Evolutionary conservation across 2,888 invertebrate species (phyloP), one percentile per base, ranked within the genome.

Genomic region (Helleia helle): DNA sequence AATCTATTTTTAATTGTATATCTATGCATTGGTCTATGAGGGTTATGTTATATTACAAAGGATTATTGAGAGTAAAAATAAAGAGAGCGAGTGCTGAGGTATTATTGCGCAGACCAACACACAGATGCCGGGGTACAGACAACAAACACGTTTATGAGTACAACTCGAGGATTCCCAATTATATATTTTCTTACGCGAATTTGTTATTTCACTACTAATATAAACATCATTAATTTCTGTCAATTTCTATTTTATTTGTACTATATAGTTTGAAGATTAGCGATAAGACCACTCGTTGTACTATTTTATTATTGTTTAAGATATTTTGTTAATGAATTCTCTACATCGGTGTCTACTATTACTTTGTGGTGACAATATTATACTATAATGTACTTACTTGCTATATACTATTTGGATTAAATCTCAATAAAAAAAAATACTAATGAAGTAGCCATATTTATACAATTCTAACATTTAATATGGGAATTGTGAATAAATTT

Each of bases 1-100:
- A 18, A 44, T 38, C 45, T 43, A 46, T 41, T 15, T 24, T 40
- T 46, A 46, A 31, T 26, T 40, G 18, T 9, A 14, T 37, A 46
- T 41, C 43, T 34, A 34, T 40, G 38, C 34, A 27, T 38, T 40
- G 40, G 29, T 43, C 40, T 34, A 38, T 13, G 22, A 22, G 22
- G 5, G 4, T 34, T 11, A 11, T 34, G 12, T 4, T 5, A 4
- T 18, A 8, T 9, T 34, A 15, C 1, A 5, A 22, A 8, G 17
- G 18, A 34, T 12, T 1, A 4, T 34, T 34, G 12, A 12, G 3
- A 18, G 34, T 22, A 22, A 22, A 2, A 17, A 15, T 9, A 13
- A 29, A 22, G 34, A 34, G 34, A 34, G 34, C 34, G 11, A 2
- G 12, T 22, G 30, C 12, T 18, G 17, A 8, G 8, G 2, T 34